A percentile compares a stretch with the other conserved stretches of the same genome.
Evolutionary conservation across 2,888 invertebrate species (phyloP).

Genomic region (Drosophila hawaiiensis): DNA sequence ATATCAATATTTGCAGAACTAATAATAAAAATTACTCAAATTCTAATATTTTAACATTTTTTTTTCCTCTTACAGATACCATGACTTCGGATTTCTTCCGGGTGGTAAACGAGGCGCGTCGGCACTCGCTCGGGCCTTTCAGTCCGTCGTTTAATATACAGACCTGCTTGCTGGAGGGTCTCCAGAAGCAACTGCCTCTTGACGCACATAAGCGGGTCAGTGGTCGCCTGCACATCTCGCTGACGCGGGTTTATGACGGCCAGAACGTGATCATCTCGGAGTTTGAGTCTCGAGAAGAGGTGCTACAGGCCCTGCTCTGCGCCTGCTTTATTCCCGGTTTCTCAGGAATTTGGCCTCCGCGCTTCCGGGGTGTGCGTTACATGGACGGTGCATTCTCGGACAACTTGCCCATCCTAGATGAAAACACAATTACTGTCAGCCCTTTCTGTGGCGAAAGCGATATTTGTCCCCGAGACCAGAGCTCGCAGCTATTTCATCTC

Average conservation of each 20-base stretch:
- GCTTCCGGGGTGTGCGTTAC: conserved; percentile 95
- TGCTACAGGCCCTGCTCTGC: conserved; percentile 95
- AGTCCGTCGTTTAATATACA: conserved; percentile 98
- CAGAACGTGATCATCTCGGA: conserved; percentile 98
- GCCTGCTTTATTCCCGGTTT: conserved; percentile 98
- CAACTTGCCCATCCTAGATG: conserved; percentile 96
- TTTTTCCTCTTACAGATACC: conserved; percentile 84
- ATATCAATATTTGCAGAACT: not conserved
- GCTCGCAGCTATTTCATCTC: conserved; percentile 94
- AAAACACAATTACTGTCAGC: conserved; percentile 97
- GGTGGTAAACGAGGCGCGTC: conserved; percentile 95
- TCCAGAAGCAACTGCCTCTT: conserved; percentile 93
- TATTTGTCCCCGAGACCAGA: conserved; percentile 95
- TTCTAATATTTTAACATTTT: not conserved
- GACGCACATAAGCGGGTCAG: conserved; percentile 97
- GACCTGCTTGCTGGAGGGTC: conserved; percentile 93
- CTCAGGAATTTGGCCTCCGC: conserved; percentile 95
- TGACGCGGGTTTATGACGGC: conserved; percentile 97
- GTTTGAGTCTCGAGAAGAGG: conserved; percentile 95
- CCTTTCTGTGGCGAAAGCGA: conserved; percentile 99
- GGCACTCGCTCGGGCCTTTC: conserved; percentile 96
- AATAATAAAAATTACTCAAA: not conserved
- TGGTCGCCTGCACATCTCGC: conserved; percentile 96
- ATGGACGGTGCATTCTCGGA: conserved; percentile 99
- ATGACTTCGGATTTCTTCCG: conserved; percentile 96